These are phyloP conservation scores for Stegostoma tigrinum DNA, from an alignment of 2,113 vertebrate genomes.

Conservation along the genomic window DNA sequence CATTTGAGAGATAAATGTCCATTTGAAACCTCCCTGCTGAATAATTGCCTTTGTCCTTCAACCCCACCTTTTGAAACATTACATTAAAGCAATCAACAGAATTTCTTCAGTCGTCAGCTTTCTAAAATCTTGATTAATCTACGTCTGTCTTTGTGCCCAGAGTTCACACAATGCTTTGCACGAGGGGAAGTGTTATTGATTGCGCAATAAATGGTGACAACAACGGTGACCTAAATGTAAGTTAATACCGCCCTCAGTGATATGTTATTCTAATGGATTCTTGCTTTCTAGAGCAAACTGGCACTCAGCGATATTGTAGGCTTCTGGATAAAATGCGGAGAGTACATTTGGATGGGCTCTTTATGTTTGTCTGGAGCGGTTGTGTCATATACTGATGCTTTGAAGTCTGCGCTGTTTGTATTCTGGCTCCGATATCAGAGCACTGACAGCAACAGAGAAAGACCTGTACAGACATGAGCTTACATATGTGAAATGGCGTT, in stretches of 20 bases:
- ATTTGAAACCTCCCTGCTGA: neutral
- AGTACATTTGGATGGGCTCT: neutral
- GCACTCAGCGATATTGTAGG: neutral
- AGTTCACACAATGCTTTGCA: neutral
- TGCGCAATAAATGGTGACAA: neutral
- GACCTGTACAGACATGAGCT: neutral
- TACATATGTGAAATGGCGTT: neutral
- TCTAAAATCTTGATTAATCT: constrained; percentile 7
- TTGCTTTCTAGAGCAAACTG: neutral
- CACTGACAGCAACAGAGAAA: neutral
- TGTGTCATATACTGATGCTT: neutral
- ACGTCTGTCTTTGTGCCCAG: neutral
- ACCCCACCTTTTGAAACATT: neutral
- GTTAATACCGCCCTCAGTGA: neutral
- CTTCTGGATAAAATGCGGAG: neutral
- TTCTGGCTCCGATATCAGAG: neutral
- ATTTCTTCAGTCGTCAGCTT: neutral
- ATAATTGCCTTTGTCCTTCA: neutral
- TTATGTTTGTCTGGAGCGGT: neutral
- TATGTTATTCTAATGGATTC: constrained; percentile 1
- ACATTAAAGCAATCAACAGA: neutral
- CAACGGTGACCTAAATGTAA: neutral
- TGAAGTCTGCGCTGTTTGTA: neutral
- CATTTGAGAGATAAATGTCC: neutral
- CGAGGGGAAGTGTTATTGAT: neutral